phyloP scores from a whole-genome alignment of 2,888 invertebrate species.

The Xestia xanthographa region DNA sequence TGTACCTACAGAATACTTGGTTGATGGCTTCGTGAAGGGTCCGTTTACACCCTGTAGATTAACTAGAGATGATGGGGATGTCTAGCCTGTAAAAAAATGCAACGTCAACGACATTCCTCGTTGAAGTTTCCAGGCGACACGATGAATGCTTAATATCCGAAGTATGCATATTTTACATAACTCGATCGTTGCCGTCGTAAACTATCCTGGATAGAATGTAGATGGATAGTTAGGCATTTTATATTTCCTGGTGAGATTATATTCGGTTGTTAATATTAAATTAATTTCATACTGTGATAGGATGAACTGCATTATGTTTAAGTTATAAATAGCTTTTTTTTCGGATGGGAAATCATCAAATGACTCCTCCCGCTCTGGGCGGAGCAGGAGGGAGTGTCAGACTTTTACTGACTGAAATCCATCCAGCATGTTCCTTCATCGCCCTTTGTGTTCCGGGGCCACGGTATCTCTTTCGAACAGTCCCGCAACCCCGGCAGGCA shows the following conservation, averaged over 20 bases:
- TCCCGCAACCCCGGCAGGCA: too few relatives aligned
- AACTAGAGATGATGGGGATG: neutral
- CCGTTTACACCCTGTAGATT: neutral
- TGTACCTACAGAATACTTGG: too few relatives aligned
- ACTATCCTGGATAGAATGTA: neutral
- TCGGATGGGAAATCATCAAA: too few relatives aligned
- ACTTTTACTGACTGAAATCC: too few relatives aligned
- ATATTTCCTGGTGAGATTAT: neutral
- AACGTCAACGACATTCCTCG: neutral
- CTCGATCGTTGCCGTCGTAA: constrained; percentile 2
- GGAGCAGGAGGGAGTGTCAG: too few relatives aligned
- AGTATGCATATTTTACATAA: constrained; percentile 35
- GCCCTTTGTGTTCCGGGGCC: too few relatives aligned
- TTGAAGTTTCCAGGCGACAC: constrained; percentile 1
- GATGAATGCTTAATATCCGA: constrained; percentile 20
- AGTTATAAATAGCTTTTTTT: too few relatives aligned
- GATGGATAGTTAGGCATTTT: neutral
- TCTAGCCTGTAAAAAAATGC: constrained; percentile 23
- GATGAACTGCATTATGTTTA: neutral
- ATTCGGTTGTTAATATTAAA: neutral
- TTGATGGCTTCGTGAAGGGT: too few relatives aligned
- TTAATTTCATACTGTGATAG: neutral
- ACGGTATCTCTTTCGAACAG: too few relatives aligned
- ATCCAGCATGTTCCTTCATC: too few relatives aligned
- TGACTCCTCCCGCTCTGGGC: too few relatives aligned